Percentiles rank a stretch among this genome's conserved stretches.
phyloP scores from a whole-genome alignment of 1,140 invertebrate genomes.

The Drosophila neocordata region DNA sequence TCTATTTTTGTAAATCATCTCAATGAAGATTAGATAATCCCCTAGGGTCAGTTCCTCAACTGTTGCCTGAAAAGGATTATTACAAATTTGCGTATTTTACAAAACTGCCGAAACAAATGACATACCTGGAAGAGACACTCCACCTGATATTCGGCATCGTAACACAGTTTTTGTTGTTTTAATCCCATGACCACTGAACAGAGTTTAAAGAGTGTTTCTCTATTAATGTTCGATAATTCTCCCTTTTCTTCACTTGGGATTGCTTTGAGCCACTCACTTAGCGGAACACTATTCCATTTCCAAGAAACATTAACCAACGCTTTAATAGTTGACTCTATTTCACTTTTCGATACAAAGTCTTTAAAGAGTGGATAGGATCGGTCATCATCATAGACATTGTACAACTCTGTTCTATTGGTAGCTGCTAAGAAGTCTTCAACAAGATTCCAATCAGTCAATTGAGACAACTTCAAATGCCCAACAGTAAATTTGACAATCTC shows the following conservation, averaged over 20 bases:
- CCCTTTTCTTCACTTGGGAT: not conserved
- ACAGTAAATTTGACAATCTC: constrained; percentile 77
- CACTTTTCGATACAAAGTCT: not conserved
- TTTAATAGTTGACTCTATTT: constrained; percentile 28
- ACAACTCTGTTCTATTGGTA: constrained; percentile 65
- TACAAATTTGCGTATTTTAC: too few relatives aligned
- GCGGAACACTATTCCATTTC: not conserved
- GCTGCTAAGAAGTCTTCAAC: constrained; percentile 57
- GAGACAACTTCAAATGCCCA: constrained; percentile 9
- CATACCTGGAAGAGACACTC: too few relatives aligned
- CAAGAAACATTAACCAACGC: constrained; percentile 23
- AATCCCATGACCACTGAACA: too few relatives aligned
- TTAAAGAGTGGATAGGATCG: constrained; percentile 22
- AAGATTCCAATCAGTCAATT: constrained; percentile 33
- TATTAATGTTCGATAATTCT: too few relatives aligned
- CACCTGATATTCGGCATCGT: too few relatives aligned
- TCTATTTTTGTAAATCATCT: too few relatives aligned
- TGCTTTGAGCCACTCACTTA: not conserved
- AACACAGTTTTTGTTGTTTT: too few relatives aligned
- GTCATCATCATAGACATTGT: constrained; percentile 42
- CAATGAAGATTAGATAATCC: too few relatives aligned
- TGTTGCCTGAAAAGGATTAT: too few relatives aligned
- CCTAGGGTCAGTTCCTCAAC: too few relatives aligned
- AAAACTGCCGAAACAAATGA: too few relatives aligned
- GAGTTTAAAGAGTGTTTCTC: too few relatives aligned